Conservation (phyloP, 1,140 invertebrate species). For the Eurosta solidaginis region DNA sequence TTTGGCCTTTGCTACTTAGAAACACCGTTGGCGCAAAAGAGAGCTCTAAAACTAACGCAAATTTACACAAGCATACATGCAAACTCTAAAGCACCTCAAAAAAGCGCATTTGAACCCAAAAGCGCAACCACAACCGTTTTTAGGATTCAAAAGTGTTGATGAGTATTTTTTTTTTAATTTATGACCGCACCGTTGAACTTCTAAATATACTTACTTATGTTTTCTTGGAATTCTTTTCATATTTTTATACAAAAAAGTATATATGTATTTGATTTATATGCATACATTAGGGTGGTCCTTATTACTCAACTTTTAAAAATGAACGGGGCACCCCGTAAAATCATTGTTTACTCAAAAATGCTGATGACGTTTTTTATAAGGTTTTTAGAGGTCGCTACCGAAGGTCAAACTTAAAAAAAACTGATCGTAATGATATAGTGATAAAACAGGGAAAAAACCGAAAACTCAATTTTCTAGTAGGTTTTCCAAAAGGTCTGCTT, state of each 20-base stretch:
- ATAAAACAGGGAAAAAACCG: too few relatives aligned
- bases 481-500: too few relatives aligned
- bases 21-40: not conserved
- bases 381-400: too few relatives aligned
- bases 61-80: not conserved
- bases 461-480: too few relatives aligned
- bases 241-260: not conserved
- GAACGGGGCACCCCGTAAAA: too few relatives aligned
- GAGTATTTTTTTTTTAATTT: not conserved
- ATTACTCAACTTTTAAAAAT: too few relatives aligned
- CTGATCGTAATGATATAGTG: too few relatives aligned
- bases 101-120: not conserved
- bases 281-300: too few relatives aligned
- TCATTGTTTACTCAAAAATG: too few relatives aligned
- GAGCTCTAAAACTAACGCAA: not conserved
- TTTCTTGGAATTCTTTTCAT: not conserved
- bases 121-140: not conserved
- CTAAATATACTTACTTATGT: not conserved
- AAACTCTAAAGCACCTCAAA: not conserved
- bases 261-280: too few relatives aligned
- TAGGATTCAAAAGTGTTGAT: not conserved
- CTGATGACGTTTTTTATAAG: too few relatives aligned
- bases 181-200: not conserved
- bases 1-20: conserved; percentile 5
- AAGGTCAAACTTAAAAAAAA: too few relatives aligned